phyloP scores from a whole-genome alignment of 1,140 invertebrate species.

The Drosophila aff. region DNA sequence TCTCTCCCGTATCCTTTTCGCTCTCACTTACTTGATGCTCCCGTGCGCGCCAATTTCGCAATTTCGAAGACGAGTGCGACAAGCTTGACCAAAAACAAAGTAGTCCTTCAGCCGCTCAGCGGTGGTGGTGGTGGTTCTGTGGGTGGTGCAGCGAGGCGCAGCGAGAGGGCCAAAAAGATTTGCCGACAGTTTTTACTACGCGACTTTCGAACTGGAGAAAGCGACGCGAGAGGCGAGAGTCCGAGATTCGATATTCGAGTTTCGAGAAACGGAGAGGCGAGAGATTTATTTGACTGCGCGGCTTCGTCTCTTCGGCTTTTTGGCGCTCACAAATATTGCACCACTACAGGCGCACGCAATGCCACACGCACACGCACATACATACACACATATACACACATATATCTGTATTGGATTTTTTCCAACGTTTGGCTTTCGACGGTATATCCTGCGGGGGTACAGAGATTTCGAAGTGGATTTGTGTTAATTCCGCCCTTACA shows the following conservation, averaged over 20 bases:
- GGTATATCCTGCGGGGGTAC: conserved; percentile 59
- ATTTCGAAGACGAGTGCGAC: conserved; percentile 59
- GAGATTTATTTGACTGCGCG: conserved; percentile 75
- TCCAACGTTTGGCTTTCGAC: conserved; percentile 61
- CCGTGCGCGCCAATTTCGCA: conserved; percentile 74
- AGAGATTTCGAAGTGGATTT: conserved; percentile 53
- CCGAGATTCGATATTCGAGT: conserved; percentile 40
- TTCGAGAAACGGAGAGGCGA: conserved; percentile 38
- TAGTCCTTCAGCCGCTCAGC: conserved; percentile 7
- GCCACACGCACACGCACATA: conserved; percentile 36
- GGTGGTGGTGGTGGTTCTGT: conserved; percentile 8
- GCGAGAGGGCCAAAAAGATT: conserved; percentile 43
- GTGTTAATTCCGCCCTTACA: conserved; percentile 33
- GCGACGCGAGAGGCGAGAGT: conserved; percentile 42
- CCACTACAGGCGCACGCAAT: conserved; percentile 41
- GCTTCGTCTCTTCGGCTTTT: conserved; percentile 72
- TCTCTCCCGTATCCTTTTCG: conserved; percentile 5
- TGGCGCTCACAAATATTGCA: conserved; percentile 72
- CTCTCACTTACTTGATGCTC: conserved; percentile 66
- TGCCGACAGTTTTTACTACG: conserved; percentile 75
- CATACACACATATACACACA: conserved; percentile 44
- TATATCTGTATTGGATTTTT: conserved; percentile 61
- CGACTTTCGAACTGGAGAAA: conserved; percentile 54
- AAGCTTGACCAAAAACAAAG: conserved; percentile 66
- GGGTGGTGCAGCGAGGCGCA: conserved; percentile 65